Base-by-base conservation (phyloP, 1,140 invertebrate species). In the Triops longicaudatus region DNA sequence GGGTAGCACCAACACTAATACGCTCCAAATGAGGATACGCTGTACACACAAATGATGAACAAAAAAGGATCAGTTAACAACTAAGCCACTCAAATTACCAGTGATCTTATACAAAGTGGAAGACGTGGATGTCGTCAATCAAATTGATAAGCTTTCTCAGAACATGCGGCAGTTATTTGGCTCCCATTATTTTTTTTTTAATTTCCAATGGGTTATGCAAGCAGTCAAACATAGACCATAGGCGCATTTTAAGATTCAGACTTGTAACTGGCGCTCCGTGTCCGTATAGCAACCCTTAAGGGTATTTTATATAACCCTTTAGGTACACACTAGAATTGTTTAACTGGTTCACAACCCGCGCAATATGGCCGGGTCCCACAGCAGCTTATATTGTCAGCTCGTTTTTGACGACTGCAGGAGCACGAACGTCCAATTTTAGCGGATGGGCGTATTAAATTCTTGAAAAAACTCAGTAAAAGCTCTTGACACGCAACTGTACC, bases 1-100 rank as follows among this genome's bases (percentile, higher is more conserved):
- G 12, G 93, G 91, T 26, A 96, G 83, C 43, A 93, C 87, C 44
- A 92, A 84, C 79, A 92, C 85, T 81, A 90, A 84, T 80, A 89
- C 82, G 14, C 90, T 90, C 44, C 76, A 77, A 4, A 73, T 44
- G 42, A 77, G 63, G 31, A 77, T n/a, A 42, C 44, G 73, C 76
- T 77, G 26, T 1, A 73, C 11, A 63, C 72, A 63, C 26, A 43
- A 28, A 28, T 73, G n/a, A 41, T 17, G 3, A 12, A 37, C 26
- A 1, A 1, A 72, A 63, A 2, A 22, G 14, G 44, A n/a, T 63
- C 6, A 63, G 14, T 63, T 63, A 14, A n/a, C 10, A 17, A 0
- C 14, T 17, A 10, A n/a, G 50, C 50, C 50, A 63, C 50, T n/a
- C 14, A 9, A 63, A 63, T 17, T 10, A 17, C 9, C 50, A 63